These are phyloP conservation scores for Aproaerema taeniolella DNA, from an alignment of 2,888 invertebrate genomes.

Conservation along the genomic window DNA sequence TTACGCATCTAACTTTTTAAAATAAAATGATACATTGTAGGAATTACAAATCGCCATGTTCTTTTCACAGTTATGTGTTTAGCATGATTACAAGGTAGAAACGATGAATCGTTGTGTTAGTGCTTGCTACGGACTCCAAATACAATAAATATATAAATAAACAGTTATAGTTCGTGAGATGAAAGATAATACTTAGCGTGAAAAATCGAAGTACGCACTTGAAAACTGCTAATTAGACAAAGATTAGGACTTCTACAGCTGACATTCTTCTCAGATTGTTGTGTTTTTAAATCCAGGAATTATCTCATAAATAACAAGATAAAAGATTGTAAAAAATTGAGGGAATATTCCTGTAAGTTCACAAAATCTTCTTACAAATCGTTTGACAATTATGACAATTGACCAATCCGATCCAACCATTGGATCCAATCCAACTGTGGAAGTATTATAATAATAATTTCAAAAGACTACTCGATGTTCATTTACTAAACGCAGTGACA, in stretches of 20 bases:
- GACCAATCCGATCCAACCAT: too few species aligned
- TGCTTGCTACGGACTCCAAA: neutral
- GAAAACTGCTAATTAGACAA: neutral
- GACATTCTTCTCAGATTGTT: neutral
- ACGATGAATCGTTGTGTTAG: conserved; percentile 2
- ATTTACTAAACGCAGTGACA: too few species aligned
- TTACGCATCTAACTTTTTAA: neutral
- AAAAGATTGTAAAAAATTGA: conserved; percentile 1
- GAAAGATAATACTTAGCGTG: neutral
- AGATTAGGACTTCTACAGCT: neutral
- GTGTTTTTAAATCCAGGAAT: neutral
- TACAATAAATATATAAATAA: neutral
- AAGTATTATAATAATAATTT: too few species aligned
- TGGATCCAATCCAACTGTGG: too few species aligned
- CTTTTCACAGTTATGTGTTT: neutral
- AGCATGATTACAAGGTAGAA: neutral
- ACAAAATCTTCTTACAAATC: conserved; percentile 6
- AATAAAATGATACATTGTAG: neutral
- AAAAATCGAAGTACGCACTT: conserved; percentile 6
- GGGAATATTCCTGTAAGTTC: neutral
- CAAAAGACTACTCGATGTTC: too few species aligned
- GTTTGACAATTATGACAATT: conserved; percentile 5
- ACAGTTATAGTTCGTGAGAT: neutral
- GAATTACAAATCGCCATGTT: neutral
- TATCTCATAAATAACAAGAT: neutral